Evolutionary conservation across 1,140 invertebrate genomes (phyloP), one percentile per base, ranked within the genome.

Genomic region (Bombus superbus): DNA sequence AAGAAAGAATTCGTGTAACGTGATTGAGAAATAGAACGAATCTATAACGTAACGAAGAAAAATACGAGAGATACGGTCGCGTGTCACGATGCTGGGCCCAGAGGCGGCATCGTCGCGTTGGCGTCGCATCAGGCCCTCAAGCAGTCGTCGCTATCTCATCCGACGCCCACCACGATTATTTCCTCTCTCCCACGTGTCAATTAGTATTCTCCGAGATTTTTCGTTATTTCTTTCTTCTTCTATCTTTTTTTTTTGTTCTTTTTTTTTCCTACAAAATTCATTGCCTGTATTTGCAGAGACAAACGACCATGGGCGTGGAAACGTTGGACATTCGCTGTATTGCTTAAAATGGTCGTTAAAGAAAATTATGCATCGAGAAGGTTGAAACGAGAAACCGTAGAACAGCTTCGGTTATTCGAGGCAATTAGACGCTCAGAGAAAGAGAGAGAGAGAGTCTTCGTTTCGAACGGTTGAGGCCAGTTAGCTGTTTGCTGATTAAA

Each of bases 141-240:
- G 13, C 32, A 32, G 11, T 0, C 53, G 1, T 40, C 18, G 74
- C 57, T 75, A 69, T 82, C 73, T 62, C 72, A 42, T 69, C n/a
- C 28, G 32, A 64, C 44, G 78, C 38, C 62, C 73, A 71, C 80
- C n/a, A 5, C 13, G 18, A 15, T 38, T 62, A 69, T 84, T 80
- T 81, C 28, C 76, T 77, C 42, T 75, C 40, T 77, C 35, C 71
- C 76, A 80, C 81, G 64, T 80, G 40, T 78, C 47, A 47, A 74
- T 83, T 64, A 71, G 76, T 85, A 66, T 80, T 62, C 83, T 25
- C 9, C 0, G 1, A 32, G 40, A 72, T 72, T 84, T 62, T 80
- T 80, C 66, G 40, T 79, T 62, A 4, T 11, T 40, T 22, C 38
- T 25, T n/a, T n/a, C 53, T 32, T 76, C 71, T 66, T n/a, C 25